phyloP scores from a whole-genome alignment of 2,113 vertebrate species.

The Vulpes vulpes region DNA sequence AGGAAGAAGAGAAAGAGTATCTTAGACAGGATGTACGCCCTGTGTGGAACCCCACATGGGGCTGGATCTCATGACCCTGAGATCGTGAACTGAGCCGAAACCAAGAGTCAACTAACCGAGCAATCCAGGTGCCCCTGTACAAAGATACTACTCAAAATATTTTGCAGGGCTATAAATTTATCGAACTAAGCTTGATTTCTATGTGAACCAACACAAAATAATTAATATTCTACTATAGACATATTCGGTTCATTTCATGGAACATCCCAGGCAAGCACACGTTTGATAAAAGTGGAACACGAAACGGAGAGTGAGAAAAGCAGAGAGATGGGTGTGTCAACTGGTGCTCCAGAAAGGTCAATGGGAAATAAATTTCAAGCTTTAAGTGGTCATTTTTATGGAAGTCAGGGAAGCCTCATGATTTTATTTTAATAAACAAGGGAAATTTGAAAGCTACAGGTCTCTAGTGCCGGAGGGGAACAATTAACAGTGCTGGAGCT shows the following conservation, averaged over 20 bases:
- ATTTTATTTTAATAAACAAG: constrained; percentile 13
- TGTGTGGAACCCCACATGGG: background rate
- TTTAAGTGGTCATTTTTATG: background rate
- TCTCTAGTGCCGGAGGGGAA: background rate
- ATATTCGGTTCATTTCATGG: background rate
- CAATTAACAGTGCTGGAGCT: background rate
- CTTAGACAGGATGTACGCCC: background rate
- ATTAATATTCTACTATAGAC: background rate
- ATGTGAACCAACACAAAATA: background rate
- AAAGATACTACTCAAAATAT: background rate
- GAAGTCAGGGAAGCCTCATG: background rate
- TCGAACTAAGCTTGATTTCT: background rate
- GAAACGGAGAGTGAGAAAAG: background rate
- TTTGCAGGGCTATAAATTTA: background rate
- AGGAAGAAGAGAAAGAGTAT: background rate
- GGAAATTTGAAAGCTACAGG: background rate
- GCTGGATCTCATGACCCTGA: background rate
- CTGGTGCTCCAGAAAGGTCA: background rate
- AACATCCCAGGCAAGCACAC: no score
- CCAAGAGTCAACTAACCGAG: background rate
- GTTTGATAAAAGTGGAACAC: background rate
- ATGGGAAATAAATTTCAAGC: background rate
- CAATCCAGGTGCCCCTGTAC: background rate
- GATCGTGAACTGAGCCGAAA: background rate
- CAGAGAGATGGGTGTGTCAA: background rate